These are phyloP conservation scores for Stercorarius parasiticus DNA, from an alignment of 2,113 vertebrate species.

Conservation along the genomic window DNA sequence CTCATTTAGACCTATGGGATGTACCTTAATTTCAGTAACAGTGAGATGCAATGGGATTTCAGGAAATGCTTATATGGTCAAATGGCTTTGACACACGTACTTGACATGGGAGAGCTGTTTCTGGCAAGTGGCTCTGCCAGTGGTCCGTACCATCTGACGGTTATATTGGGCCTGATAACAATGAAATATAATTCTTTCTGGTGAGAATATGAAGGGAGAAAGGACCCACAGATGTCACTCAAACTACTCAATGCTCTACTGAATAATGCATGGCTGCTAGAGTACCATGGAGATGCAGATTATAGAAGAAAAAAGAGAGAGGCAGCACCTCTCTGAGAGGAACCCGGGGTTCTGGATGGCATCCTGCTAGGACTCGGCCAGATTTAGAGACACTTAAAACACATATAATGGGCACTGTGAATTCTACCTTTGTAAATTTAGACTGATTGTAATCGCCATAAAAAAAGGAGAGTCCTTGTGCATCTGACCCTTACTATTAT, in stretches of 20 bases:
- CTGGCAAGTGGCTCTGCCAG: neutral
- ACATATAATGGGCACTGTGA: neutral
- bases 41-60: neutral
- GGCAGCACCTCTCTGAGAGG: neutral
- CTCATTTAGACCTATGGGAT: neutral
- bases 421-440: conserved; percentile 7
- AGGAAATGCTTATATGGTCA: neutral
- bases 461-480: neutral
- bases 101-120: neutral
- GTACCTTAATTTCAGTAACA: neutral
- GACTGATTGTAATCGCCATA: neutral
- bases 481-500: neutral
- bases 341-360: neutral
- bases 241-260: neutral
- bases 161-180: neutral
- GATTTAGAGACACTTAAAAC: conserved; percentile 6
- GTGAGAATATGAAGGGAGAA: neutral
- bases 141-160: neutral
- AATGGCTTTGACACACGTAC: neutral
- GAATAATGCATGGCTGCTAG: conserved; percentile 19
- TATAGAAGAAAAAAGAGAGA: neutral
- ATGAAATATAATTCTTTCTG: conserved; percentile 19
- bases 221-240: neutral
- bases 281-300: neutral
- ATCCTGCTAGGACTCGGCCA: conserved; percentile 4